Evolutionary conservation across 2,113 vertebrate genomes (phyloP).

Genomic region (Chlamydotis undulata): DNA sequence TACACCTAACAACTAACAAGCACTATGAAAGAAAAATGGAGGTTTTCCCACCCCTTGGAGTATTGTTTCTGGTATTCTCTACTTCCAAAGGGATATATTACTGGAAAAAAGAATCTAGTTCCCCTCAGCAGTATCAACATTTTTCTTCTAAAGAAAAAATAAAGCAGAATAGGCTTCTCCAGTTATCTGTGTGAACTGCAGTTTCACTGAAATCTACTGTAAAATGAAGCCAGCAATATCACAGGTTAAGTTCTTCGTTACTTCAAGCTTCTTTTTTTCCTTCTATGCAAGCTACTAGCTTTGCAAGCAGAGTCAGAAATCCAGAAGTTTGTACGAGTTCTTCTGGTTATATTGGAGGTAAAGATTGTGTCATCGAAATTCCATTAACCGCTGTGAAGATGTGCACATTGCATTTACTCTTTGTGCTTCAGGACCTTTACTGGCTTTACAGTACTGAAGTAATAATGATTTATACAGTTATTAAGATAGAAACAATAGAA

Average conservation of each 20-base stretch:
- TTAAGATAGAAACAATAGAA: constrained; percentile 11
- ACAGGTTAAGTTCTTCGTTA: not conserved
- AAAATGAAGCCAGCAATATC: not conserved
- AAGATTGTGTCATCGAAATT: not conserved
- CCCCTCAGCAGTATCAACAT: not conserved
- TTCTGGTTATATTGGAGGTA: not conserved
- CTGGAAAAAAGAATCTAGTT: not conserved
- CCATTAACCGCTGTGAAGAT: not conserved
- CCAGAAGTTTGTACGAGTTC: not conserved
- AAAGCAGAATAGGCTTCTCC: not conserved
- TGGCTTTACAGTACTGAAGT: not conserved
- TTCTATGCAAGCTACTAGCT: not conserved
- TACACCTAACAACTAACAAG: not conserved
- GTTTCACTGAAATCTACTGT: not conserved
- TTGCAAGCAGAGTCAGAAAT: not conserved
- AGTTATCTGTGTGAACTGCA: not conserved
- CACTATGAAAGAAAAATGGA: not conserved
- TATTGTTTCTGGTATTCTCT: not conserved
- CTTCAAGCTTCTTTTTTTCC: not conserved
- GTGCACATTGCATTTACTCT: not conserved
- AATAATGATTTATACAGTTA: constrained; percentile 32
- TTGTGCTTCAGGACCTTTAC: not conserved
- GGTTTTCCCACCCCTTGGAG: not conserved
- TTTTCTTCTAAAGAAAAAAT: not conserved
- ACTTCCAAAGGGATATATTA: not conserved